Evolutionary conservation across 2,113 vertebrate species (phyloP).

Genomic region (Myotis lucifugus): DNA sequence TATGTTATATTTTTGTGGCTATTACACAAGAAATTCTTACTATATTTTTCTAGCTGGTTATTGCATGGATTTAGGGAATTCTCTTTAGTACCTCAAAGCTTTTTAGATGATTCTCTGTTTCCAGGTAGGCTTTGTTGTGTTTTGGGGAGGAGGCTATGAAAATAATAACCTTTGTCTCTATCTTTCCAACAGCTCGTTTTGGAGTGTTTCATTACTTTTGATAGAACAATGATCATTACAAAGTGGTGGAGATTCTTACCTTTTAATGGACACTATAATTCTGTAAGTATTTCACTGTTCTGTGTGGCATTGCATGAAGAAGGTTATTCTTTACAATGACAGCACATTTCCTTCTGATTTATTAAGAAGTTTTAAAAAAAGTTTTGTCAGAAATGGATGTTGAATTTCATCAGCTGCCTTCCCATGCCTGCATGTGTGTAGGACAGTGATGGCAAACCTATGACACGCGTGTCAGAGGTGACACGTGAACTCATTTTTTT

Average conservation of each 20-base stretch:
- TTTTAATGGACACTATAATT: not conserved
- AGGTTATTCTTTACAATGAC: not conserved
- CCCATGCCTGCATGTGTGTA: fast-evolving
- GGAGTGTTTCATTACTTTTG: not conserved
- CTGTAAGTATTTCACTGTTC: not conserved
- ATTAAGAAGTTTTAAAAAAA: not conserved
- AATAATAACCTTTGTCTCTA: not conserved
- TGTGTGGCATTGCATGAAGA: not conserved
- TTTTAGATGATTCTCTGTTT: not conserved
- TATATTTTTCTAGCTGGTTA: not conserved
- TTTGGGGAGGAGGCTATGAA: not conserved
- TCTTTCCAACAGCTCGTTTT: not conserved
- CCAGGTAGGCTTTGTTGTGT: not conserved
- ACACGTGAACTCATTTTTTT: no score
- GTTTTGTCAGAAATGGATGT: not conserved
- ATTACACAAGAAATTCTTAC: not conserved
- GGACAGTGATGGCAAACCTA: not conserved
- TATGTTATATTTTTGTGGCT: not conserved
- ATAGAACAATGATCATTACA: not conserved
- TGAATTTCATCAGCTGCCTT: no score
- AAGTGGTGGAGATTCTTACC: not conserved
- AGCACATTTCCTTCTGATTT: not conserved
- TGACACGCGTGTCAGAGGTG: no score
- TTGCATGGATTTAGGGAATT: not conserved
- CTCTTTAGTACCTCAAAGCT: not conserved